A percentile compares a stretch with the other conserved stretches of the same genome.
phyloP scores from a whole-genome alignment of 2,888 invertebrate species.

The Anthophora plumipes region DNA sequence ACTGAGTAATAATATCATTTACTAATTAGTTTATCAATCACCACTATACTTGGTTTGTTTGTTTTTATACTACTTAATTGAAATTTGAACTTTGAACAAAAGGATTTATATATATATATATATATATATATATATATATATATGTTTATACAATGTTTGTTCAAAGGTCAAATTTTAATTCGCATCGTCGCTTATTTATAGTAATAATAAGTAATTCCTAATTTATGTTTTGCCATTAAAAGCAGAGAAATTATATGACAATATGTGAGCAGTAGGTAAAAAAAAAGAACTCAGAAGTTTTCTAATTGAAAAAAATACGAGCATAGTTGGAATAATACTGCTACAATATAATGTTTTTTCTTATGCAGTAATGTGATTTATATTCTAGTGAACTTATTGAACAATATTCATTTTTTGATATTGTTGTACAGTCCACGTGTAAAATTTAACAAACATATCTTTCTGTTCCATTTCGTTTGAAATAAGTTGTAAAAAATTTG shows the following conservation, averaged over 20 bases:
- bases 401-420: slow-evolving; percentile 38
- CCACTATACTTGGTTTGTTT: slow-evolving; percentile 32
- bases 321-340: slow-evolving; percentile 15
- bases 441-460: slow-evolving; percentile 22
- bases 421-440: slow-evolving; percentile 30
- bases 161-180: slow-evolving; percentile 46
- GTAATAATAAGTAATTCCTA: slow-evolving; percentile 16
- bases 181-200: slow-evolving; percentile 22
- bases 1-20: slow-evolving; percentile 38
- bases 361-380: slow-evolving; percentile 39
- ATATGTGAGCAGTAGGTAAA: slow-evolving; percentile 54
- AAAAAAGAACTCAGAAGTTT: slow-evolving; percentile 18
- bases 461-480: slow-evolving; percentile 12
- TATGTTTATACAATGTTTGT: slow-evolving; percentile 36
- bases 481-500: slow-evolving; percentile 26
- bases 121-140: too few species aligned
- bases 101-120: slow-evolving; percentile 29
- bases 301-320: slow-evolving; percentile 32
- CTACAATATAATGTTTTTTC: slow-evolving; percentile 25
- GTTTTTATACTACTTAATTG: slow-evolving; percentile 38
- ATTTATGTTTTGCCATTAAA: slow-evolving; percentile 54
- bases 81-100: slow-evolving; percentile 44
- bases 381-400: slow-evolving; percentile 31
- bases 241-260: slow-evolving; percentile 55
- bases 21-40: slow-evolving; percentile 27